A percentile compares a stretch with the other conserved stretches of the same genome.
phyloP scores from a whole-genome alignment of 2,113 vertebrate species.

The Lagenorhynchus albirostris region DNA sequence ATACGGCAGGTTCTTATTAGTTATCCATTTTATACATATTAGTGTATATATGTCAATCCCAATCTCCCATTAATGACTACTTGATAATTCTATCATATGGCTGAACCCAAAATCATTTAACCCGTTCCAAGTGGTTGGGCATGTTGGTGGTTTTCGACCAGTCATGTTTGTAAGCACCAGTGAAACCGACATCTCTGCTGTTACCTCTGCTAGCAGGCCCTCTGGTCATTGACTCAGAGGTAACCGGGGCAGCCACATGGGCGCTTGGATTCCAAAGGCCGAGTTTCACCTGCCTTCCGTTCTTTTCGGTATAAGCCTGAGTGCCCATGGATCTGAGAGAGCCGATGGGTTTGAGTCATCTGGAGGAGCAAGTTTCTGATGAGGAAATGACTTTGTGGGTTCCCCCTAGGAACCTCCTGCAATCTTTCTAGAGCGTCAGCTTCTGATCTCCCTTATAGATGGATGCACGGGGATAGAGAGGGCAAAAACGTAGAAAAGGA shows the following conservation, averaged over 20 bases:
- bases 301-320: not conserved
- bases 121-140: not conserved
- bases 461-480: not conserved
- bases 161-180: not conserved
- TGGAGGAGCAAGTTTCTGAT: not conserved
- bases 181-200: not conserved
- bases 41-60: no score
- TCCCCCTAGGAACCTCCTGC: not conserved
- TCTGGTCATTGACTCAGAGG: not conserved
- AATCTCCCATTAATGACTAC: not conserved
- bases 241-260: fast-evolving
- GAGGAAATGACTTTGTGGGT: no score
- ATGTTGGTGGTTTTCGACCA: not conserved
- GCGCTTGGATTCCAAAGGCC: not conserved
- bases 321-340: not conserved
- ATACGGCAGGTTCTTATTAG: no score
- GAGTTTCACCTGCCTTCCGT: not conserved
- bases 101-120: not conserved
- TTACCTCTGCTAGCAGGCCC: not conserved
- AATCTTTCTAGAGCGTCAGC: not conserved
- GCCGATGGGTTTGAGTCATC: not conserved
- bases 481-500: not conserved
- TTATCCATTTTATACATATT: no score
- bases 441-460: not conserved
- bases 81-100: not conserved